phyloP scores from a whole-genome alignment of 2,888 invertebrate genomes.

The Pogonocherus hispidulus region DNA sequence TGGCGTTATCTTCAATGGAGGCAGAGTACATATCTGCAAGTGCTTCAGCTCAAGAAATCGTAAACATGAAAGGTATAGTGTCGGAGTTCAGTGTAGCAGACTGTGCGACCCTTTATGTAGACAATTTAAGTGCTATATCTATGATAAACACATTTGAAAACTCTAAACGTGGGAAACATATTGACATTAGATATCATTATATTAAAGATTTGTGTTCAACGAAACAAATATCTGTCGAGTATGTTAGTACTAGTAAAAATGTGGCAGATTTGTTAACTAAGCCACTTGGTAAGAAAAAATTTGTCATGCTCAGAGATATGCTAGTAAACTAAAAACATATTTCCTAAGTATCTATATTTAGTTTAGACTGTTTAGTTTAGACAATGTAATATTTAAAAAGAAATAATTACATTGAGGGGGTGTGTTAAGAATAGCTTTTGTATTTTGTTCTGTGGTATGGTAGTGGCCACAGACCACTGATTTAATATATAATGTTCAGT shows the following conservation, averaged over 20 bases:
- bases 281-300: not conserved
- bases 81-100: not conserved
- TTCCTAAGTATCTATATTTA: too few relatives aligned
- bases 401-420: too few relatives aligned
- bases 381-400: too few relatives aligned
- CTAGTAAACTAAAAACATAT: not conserved
- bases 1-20: conserved; percentile 42
- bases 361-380: too few relatives aligned
- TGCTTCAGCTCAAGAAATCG: not conserved
- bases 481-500: too few relatives aligned
- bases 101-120: not conserved
- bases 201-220: not conserved
- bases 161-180: not conserved
- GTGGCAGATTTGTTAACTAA: not conserved
- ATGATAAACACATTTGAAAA: conserved; percentile 1
- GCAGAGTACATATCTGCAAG: not conserved
- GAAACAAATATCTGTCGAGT: not conserved
- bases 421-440: too few relatives aligned
- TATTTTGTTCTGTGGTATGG: too few relatives aligned
- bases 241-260: not conserved
- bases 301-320: not conserved
- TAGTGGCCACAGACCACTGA: too few relatives aligned
- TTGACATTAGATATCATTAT: not conserved
- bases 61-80: not conserved
- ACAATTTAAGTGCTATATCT: not conserved